Conservation (phyloP, 2,113 vertebrate genomes). For the Pavo muticus region DNA sequence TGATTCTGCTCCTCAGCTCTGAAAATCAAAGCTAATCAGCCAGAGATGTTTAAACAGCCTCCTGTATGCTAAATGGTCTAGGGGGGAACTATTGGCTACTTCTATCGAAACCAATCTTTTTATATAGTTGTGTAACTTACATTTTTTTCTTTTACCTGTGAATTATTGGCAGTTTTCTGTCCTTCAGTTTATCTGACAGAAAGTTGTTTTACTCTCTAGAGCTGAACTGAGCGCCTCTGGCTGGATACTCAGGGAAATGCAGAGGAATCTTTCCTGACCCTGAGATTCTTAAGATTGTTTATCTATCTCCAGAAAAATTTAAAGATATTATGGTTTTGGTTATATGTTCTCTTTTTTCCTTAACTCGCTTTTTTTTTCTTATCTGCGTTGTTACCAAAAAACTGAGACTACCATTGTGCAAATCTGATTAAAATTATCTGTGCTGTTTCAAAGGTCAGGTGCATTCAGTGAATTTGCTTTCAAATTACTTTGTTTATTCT, state of each 20-base stretch:
- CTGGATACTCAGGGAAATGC: background rate
- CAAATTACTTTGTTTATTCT: slow-evolving; percentile 86
- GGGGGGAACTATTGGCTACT: background rate
- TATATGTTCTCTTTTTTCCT: background rate
- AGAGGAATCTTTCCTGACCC: background rate
- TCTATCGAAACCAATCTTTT: background rate
- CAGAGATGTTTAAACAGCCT: background rate
- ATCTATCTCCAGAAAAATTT: background rate
- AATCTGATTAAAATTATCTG: slow-evolving; percentile 82
- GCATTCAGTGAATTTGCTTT: slow-evolving; percentile 77
- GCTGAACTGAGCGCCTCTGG: background rate
- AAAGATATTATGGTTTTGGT: background rate
- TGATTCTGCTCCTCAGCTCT: background rate
- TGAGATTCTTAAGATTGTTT: background rate
- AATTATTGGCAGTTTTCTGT: background rate
- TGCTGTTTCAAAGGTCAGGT: slow-evolving; percentile 81
- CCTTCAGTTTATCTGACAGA: background rate
- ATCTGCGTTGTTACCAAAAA: slow-evolving; percentile 51
- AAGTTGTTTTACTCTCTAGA: background rate
- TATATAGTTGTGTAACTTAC: background rate
- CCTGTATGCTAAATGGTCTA: background rate
- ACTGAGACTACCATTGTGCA: slow-evolving; percentile 72
- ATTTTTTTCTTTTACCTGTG: background rate
- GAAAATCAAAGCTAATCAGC: background rate
- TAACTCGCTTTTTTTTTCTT: background rate